Evolutionary conservation across 2,888 invertebrate genomes (phyloP), one percentile per base, ranked within the genome.

Genomic region (Bombyx huttoni): DNA sequence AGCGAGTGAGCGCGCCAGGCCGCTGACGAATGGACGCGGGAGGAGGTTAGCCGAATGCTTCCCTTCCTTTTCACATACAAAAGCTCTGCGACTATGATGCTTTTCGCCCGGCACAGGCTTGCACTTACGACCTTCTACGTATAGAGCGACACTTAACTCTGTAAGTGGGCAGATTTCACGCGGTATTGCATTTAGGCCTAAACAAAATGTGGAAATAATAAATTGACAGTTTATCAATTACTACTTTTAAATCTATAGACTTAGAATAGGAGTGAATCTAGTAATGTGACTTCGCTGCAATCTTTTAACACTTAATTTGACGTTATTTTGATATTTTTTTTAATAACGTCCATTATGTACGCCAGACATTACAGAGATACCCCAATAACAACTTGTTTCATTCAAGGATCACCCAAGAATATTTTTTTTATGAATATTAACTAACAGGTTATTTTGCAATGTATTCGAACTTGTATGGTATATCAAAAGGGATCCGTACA

Each of bases 131-230:
- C 79, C 57, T 77, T 84, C 56, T 62, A 55, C 35, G 6, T n/a
- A 54, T 64, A 58, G 52, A 64, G 54, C 56, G 68, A 66, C 78
- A 79, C 77, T 83, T 82, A 78, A 78, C 75, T 75, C 77, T 77
- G 78, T 84, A 88, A 88, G 86, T 87, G 86, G 86, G 75, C 85
- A 86, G 86, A 87, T 86, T 83, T 83, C 76, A 77, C 65, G 67
- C 78, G 76, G 75, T 75, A 78, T 76, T 78, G 77, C 76, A 78
- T 81, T 85, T 84, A 84, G 84, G 85, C 87, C 86, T 82, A 84
- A 83, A 81, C 79, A 79, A 79, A 79, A 60, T 53, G 58, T 56
- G 57, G 59, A 54, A 59, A 53, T 40, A 12, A 12, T 40, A 10
- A 40, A 54, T 61, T 59, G 56, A 61, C 24, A 53, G 61, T 61